phyloP scores from a whole-genome alignment of 2,113 vertebrate genomes.

The Leptobrachium ailaonicum region DNA sequence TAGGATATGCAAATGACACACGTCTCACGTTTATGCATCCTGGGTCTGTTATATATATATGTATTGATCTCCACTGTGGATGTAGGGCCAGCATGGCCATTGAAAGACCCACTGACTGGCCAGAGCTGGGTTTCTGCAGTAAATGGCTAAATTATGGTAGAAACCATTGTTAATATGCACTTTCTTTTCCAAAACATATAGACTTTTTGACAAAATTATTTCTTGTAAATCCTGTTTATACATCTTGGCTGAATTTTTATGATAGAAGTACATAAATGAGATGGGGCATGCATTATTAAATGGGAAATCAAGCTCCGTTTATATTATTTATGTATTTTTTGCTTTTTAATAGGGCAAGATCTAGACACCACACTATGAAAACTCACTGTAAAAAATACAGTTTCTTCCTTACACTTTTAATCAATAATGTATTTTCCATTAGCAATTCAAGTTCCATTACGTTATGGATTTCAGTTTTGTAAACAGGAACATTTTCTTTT shows the following conservation, averaged over 20 bases:
- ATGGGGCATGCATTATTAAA: conserved; percentile 1
- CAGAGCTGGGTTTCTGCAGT: no score
- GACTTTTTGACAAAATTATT: not conserved
- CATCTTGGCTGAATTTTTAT: conserved; percentile 30
- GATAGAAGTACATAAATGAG: conserved; percentile 23
- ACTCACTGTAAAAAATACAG: not conserved
- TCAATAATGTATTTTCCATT: conserved; percentile 41
- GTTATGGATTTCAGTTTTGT: conserved; percentile 38
- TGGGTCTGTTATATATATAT: no score
- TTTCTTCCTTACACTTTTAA: conserved; percentile 17
- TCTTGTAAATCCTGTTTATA: conserved; percentile 23
- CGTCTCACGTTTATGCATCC: no score
- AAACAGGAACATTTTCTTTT: conserved; percentile 39
- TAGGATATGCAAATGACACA: no score
- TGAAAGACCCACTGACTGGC: no score
- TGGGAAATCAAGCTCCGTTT: conserved; percentile 16
- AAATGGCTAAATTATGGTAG: no score
- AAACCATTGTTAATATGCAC: no score
- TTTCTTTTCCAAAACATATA: no score
- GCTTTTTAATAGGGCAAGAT: conserved; percentile 7
- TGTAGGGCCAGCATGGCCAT: no score
- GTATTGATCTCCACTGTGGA: no score
- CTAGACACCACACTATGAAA: conserved; percentile 4
- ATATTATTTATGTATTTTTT: conserved; percentile 23
- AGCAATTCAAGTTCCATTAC: conserved; percentile 18